phyloP scores from a whole-genome alignment of 2,888 invertebrate species.

The Muschampia plurimacula region DNA sequence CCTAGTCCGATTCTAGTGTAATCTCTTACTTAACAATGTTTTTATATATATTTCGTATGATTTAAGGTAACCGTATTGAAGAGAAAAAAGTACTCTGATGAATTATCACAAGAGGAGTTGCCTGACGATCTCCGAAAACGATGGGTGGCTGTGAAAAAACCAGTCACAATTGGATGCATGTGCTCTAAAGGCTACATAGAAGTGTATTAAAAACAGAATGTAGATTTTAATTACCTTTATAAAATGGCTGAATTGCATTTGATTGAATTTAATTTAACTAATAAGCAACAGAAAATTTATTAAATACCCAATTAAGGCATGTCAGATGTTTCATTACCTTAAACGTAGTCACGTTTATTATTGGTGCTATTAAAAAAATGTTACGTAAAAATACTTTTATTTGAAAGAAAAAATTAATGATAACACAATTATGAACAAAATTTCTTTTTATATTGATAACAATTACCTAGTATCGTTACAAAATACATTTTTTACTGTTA shows the following conservation, averaged over 20 bases:
- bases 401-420: too few relatives aligned
- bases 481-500: too few relatives aligned
- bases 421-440: too few relatives aligned
- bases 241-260: background rate
- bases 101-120: conserved; percentile 51
- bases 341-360: too few relatives aligned
- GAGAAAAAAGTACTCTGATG: conserved; percentile 48
- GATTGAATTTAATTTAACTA: background rate
- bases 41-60: background rate
- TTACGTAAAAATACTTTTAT: too few relatives aligned
- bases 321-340: too few relatives aligned
- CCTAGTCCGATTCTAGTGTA: too few relatives aligned
- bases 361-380: too few relatives aligned
- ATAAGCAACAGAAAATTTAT: background rate
- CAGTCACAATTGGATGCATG: conserved; percentile 66
- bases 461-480: too few relatives aligned
- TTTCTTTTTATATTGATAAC: too few relatives aligned
- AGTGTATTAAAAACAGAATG: conserved; percentile 8
- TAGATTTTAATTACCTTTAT: background rate
- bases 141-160: conserved; percentile 60
- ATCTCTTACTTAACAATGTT: too few relatives aligned
- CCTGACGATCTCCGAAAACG: conserved; percentile 57
- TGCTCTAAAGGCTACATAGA: conserved; percentile 58
- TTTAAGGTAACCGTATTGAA: conserved; percentile 69
- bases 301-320: too few relatives aligned